These are phyloP conservation scores for Mastomys natalensis DNA, from an alignment of 2,113 vertebrate genomes.

Conservation along the genomic window DNA sequence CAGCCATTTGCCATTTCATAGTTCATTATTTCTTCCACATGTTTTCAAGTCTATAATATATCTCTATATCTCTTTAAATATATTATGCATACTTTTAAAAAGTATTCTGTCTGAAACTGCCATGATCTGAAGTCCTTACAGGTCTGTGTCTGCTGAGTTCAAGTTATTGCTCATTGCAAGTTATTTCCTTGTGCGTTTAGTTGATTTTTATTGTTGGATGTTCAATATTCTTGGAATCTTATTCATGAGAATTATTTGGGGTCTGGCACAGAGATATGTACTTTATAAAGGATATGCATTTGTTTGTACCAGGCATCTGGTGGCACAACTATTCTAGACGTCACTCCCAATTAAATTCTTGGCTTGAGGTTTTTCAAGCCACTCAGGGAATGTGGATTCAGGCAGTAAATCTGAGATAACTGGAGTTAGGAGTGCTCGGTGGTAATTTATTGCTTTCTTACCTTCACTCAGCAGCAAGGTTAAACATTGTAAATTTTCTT, in stretches of 20 bases:
- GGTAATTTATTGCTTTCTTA: slow-evolving; percentile 31
- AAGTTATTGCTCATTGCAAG: neutral
- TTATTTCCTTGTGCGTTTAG: slow-evolving; percentile 30
- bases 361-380: slow-evolving; percentile 18
- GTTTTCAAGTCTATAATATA: slow-evolving; percentile 26
- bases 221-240: slow-evolving; percentile 41
- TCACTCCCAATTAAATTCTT: slow-evolving; percentile 55
- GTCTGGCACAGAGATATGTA: neutral
- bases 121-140: neutral
- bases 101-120: neutral
- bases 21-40: slow-evolving; percentile 15
- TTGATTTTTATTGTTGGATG: slow-evolving; percentile 16
- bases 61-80: slow-evolving; percentile 36
- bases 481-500: neutral
- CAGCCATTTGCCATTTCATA: neutral
- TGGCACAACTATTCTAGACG: neutral
- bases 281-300: neutral
- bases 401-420: slow-evolving; percentile 31
- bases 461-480: neutral
- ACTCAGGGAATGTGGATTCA: slow-evolving; percentile 5
- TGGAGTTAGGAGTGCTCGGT: neutral
- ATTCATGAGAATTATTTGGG: neutral
- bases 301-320: slow-evolving; percentile 14
- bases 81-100: neutral
- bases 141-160: neutral